Evolutionary conservation across 2,113 vertebrate species (phyloP), one percentile per base, ranked within the genome.

Genomic region (Elephantulus edwardii): DNA sequence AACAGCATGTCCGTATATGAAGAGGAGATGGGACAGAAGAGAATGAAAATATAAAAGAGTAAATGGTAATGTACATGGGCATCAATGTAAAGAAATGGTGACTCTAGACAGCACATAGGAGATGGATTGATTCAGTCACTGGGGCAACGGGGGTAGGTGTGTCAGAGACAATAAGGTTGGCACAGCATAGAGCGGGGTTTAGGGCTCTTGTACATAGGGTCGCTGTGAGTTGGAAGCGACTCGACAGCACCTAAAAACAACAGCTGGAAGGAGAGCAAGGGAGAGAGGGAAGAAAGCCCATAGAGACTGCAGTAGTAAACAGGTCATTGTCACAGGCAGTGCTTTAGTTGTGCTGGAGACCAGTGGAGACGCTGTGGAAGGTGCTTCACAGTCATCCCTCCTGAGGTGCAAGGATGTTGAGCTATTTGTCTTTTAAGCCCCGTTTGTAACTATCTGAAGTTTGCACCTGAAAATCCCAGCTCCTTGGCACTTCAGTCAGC

Each of bases 301-400:
- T 3, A 8, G 1, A 0, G 12, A 66, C 24, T 0, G 1, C 56
- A 8, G 5, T 14, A 8, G 33, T 33, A 24, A 46, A 13, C 46
- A 48, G 20, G 8, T 11, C 24, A 14, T 44, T 10, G 13, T n/a
- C 12, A 1, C 5, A 12, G 62, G 54, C 70, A 16, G 1, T 3
- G 74, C 58, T 3, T 60, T 24, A 12, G 9, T 33, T 40, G 44
- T 14, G 3, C 38, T 10, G 10, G 24, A 30, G 1, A 33, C 81
- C 62, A 56, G 74, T 46, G 44, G 33, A 72, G 48, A 40, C 1
- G 14, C 35, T 13, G 1, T 0, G n/a, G 58, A 33, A 58, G 13
- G 22, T 35, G 1, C 20, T 46, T 52, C 89, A 60, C 20, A 64
- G 14, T 40, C 24, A 22, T 35, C 44, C 78, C 64, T 17, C 40